Evolutionary conservation across 2,888 invertebrate species (phyloP).

Genomic region (Drosophila eohydei): DNA sequence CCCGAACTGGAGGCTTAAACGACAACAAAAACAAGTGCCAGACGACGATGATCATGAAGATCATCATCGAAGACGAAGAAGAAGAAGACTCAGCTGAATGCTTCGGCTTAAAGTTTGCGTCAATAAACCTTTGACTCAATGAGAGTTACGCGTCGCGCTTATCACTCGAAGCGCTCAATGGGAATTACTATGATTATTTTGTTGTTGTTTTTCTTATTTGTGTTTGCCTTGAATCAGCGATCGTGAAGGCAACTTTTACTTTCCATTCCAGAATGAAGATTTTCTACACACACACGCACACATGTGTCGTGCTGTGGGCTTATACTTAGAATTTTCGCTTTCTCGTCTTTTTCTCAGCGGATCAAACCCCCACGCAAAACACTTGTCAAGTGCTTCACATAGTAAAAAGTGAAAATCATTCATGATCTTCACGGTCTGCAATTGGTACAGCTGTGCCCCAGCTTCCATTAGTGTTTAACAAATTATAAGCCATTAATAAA

Average conservation of each 20-base stretch:
- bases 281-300: conserved; percentile 23
- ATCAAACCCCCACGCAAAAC: conserved; percentile 22
- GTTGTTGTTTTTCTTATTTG: conserved; percentile 9
- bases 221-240: conserved; percentile 41
- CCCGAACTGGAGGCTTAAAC: conserved; percentile 40
- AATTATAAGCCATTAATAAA: conserved; percentile 23
- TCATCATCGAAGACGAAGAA: conserved; percentile 32
- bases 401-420: conserved; percentile 62
- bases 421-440: conserved; percentile 8
- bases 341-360: conserved; percentile 25
- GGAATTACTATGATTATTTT: conserved; percentile 35
- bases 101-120: conserved; percentile 47
- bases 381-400: conserved; percentile 28
- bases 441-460: conserved; percentile 12
- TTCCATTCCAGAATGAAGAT: conserved; percentile 66
- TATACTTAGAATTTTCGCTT: conserved; percentile 65
- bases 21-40: conserved; percentile 62
- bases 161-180: conserved; percentile 56
- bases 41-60: conserved; percentile 41
- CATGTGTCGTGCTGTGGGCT: conserved; percentile 18
- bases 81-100: conserved; percentile 25
- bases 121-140: conserved; percentile 77
- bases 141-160: conserved; percentile 57
- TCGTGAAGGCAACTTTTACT: conserved; percentile 73
- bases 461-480: background rate